Evolutionary conservation across 30 jellyfish, hydroid and myxozoan species (phyloP).

Genomic region (Rhopilema esculentum): DNA sequence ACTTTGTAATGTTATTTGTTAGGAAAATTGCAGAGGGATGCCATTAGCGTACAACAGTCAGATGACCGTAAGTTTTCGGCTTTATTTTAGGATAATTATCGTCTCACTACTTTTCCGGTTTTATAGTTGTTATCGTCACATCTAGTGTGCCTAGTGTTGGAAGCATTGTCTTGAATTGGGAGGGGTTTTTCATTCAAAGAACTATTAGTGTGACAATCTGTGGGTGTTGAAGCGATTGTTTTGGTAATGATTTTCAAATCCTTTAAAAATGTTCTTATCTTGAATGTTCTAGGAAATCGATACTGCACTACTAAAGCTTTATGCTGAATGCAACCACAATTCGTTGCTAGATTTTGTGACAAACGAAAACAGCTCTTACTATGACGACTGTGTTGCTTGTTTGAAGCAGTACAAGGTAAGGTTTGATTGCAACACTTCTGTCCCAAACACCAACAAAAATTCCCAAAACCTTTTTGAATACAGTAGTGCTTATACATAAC

Average conservation of each 20-base stretch:
- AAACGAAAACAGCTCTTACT: conserved; percentile 48
- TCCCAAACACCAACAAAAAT: no score
- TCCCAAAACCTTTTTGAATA: no score
- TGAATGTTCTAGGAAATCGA: conserved; percentile 71
- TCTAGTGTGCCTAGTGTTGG: no score
- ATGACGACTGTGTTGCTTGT: conserved; percentile 73
- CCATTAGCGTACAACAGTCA: conserved; percentile 62
- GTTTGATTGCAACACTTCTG: no score
- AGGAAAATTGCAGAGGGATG: conserved; percentile 64
- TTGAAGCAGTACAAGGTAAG: conserved; percentile 74
- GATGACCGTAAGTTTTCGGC: conserved; percentile 35
- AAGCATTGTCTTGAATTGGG: no score
- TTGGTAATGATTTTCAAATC: neutral
- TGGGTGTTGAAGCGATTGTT: neutral
- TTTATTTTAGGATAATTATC: no score
- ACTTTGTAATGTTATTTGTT: neutral
- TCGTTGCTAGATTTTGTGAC: conserved; percentile 69
- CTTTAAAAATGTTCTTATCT: no score
- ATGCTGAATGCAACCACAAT: conserved; percentile 88
- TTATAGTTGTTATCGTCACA: no score
- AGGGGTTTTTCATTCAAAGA: no score
- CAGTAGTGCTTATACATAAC: no score
- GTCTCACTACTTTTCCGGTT: no score
- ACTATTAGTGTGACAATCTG: neutral
- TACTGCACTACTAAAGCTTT: conserved; percentile 86